Conservation (phyloP, 1,140 invertebrate species). For the Aphaenogaster floridana region DNA sequence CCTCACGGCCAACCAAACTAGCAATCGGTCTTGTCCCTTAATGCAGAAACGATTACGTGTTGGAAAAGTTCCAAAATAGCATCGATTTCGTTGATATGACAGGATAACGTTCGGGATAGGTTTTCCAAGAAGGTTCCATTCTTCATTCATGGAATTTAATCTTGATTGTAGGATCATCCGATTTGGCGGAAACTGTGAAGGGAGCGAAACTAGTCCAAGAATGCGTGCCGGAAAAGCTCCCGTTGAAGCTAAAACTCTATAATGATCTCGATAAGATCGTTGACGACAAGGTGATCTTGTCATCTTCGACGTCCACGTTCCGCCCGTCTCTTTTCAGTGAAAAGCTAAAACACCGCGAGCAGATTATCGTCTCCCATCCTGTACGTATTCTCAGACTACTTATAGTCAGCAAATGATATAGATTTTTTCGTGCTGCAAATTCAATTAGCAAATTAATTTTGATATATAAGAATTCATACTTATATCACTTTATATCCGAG, state of each 20-base stretch:
- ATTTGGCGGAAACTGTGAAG: slow-evolving; percentile 90
- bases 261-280: slow-evolving; percentile 92
- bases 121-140: not conserved
- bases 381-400: slow-evolving; percentile 86
- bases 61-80: not conserved
- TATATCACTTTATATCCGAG: not conserved
- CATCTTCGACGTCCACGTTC: slow-evolving; percentile 97
- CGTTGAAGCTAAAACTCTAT: slow-evolving; percentile 94
- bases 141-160: not conserved
- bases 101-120: not conserved
- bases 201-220: slow-evolving; percentile 94
- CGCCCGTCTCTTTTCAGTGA: slow-evolving; percentile 95
- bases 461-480: slow-evolving; percentile 14
- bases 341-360: slow-evolving; percentile 91
- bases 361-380: slow-evolving; percentile 95
- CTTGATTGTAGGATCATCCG: slow-evolving; percentile 88
- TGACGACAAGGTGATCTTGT: slow-evolving; percentile 92
- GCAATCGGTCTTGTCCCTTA: not conserved
- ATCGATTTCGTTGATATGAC: not conserved
- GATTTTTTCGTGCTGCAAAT: slow-evolving; percentile 15
- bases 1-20: too few species aligned
- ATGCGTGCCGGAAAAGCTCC: slow-evolving; percentile 96
- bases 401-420: slow-evolving; percentile 1
- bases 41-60: not conserved
- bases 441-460: not conserved